Base-by-base conservation (phyloP, 2,797 vertebrate species). In the Acanthornis magna region DNA sequence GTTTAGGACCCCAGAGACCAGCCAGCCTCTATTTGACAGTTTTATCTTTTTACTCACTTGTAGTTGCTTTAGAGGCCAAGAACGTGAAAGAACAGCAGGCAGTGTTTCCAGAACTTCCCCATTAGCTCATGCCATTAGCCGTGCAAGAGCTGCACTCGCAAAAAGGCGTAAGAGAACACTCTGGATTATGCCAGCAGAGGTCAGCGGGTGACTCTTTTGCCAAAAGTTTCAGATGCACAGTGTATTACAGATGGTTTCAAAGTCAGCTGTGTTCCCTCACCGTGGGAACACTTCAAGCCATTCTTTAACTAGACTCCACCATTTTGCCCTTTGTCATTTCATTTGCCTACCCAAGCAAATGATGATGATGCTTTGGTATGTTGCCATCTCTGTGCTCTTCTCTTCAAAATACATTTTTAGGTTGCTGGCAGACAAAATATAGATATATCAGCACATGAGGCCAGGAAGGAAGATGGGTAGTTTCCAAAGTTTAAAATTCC, bases 101-200 rank as follows among this genome's bases (percentile, higher is more conserved):
- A 71, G 27, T 1, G 6, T 43, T 83, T 62, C 65, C 65, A 74
- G 19, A 68, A n/a, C 55, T 42, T 25, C 38, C 65, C 23, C 14
- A 1, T 14, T 8, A 75, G 42, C 48, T 77, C 60, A 73, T 1
- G 0, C 53, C 53, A 77, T 32, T n/a, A 77, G 54, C 58, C 32
- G 23, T 22, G 30, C 61, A 75, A 88, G 34, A 65, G 75, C 78
- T 53, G 34, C 26, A 16, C 26, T 53, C 79, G 36, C 61, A 47
- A 27, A 68, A 57, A 71, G 42, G 48, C 0, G 0, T 7, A 27
- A 40, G 15, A 53, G 57, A 94, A 77, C 53, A 63, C 85, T 72
- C 73, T 42, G 73, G 70, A 51, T 94, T 88, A 78, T 94, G 79
- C 85, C 95, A 94, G 88, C 73, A 95, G 95, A 90, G 85, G 91